These are phyloP conservation scores for Grammomys dolichurus DNA, from an alignment of 2,113 vertebrate species.

Conservation along the genomic window DNA sequence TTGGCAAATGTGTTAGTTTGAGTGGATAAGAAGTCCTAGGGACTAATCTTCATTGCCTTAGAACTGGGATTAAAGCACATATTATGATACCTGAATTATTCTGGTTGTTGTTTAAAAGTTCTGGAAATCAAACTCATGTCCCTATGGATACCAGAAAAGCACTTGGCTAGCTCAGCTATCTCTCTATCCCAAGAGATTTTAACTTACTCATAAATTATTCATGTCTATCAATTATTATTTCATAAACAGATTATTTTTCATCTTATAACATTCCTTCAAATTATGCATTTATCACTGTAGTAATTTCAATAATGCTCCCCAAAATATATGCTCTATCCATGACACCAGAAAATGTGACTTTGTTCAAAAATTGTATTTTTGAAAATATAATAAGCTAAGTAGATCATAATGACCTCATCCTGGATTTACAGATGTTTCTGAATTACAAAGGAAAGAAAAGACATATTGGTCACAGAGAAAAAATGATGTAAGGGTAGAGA, in stretches of 20 bases:
- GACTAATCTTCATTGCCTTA: neutral
- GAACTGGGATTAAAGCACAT: neutral
- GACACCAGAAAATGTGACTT: neutral
- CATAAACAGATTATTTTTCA: neutral
- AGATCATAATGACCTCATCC: neutral
- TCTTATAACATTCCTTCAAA: neutral
- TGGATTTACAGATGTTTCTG: neutral
- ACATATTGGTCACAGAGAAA: neutral
- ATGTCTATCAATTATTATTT: neutral
- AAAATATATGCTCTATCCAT: neutral
- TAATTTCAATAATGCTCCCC: neutral
- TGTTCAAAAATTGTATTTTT: neutral
- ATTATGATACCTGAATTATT: neutral
- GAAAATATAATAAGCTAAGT: neutral
- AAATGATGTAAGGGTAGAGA: neutral
- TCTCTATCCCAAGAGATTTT: neutral
- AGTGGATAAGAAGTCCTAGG: neutral
- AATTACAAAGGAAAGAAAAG: neutral
- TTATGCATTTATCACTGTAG: neutral
- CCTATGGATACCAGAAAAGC: neutral
- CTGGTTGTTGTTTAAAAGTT: neutral
- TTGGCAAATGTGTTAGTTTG: neutral
- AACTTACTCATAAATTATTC: constrained; percentile 13
- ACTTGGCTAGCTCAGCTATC: neutral
- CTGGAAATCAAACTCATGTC: neutral